Base-by-base conservation (phyloP, 2,888 invertebrate species). In the Drosophila anceps region DNA sequence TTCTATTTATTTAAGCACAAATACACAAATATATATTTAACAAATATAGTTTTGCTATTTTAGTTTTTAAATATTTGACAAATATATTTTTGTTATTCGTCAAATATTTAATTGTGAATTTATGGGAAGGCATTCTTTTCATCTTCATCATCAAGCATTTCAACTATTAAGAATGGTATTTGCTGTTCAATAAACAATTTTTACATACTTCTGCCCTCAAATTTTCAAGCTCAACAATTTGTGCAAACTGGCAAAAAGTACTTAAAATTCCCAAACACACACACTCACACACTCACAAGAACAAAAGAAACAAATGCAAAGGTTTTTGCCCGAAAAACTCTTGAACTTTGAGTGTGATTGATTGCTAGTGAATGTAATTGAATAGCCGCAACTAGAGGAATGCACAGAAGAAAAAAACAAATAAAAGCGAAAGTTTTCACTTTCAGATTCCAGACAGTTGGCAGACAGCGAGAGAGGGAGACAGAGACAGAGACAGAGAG, bases 271-370 rank as follows among this genome's bases (percentile, higher is more conserved):
- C 27, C 9, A n/a, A 74, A 43, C 13, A 64, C 46, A 39, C 33
- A 57, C 20, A 35, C 27, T 0, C 46, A 39, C 33, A 57, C 20
- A 35, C 27, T 0, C 10, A 12, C 18, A 43, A 18, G 20, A 43
- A 1, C 13, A 18, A 50, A 13, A 10, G 33, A 55, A 55, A 29
- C 35, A 76, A 73, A 73, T 67, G 74, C 70, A 73, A 79, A 74
- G 76, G 65, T 59, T 69, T 69, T 69, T 63, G 44, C 80, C 13
- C 1, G 37, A 20, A 69, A 72, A 79, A 72, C 73, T 80, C 69
- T 80, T 80, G 58, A 79, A 73, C 87, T 80, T 80, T 73, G 76
- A 84, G 80, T 76, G 82, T 84, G 84, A 84, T 84, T 87, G 84
- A 84, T 84, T 76, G 87, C 87, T 72, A 48, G 50, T 70, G 74